Percentiles rank a stretch among this genome's conserved stretches.
phyloP scores from a whole-genome alignment of 2,113 vertebrate genomes.

The Corythornis vintsioides region DNA sequence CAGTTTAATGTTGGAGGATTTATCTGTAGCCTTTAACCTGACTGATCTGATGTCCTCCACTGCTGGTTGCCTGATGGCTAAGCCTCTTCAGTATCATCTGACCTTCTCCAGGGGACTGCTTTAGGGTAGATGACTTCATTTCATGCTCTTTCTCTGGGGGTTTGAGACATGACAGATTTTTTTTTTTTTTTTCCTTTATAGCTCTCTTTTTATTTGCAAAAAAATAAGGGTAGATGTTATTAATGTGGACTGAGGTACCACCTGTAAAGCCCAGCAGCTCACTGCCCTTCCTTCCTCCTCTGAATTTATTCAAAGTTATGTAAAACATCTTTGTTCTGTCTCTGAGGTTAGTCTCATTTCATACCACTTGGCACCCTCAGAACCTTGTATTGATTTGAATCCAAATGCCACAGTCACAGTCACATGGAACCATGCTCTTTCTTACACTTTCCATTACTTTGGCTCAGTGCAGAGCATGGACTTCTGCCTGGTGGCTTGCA shows the following conservation, averaged over 20 bases:
- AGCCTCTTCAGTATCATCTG: background rate
- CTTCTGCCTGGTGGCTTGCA: background rate
- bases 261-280: background rate
- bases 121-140: background rate
- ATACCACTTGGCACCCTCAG: background rate
- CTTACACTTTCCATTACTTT: constrained; percentile 8
- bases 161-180: background rate
- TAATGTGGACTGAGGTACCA: background rate
- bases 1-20: background rate
- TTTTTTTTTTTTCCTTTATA: background rate
- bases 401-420: constrained; percentile 24
- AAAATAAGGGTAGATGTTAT: background rate
- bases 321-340: constrained; percentile 29
- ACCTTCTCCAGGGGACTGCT: background rate
- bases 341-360: constrained; percentile 28
- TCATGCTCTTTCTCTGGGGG: background rate
- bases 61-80: background rate
- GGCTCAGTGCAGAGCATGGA: background rate
- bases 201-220: background rate
- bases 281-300: background rate
- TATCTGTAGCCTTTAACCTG: background rate
- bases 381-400: constrained; percentile 10
- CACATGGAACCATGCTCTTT: background rate
- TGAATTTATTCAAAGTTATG: background rate
- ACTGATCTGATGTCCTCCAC: background rate